Evolutionary conservation across 1,140 invertebrate genomes (phyloP).

Genomic region (Hylyphantes graminicola): DNA sequence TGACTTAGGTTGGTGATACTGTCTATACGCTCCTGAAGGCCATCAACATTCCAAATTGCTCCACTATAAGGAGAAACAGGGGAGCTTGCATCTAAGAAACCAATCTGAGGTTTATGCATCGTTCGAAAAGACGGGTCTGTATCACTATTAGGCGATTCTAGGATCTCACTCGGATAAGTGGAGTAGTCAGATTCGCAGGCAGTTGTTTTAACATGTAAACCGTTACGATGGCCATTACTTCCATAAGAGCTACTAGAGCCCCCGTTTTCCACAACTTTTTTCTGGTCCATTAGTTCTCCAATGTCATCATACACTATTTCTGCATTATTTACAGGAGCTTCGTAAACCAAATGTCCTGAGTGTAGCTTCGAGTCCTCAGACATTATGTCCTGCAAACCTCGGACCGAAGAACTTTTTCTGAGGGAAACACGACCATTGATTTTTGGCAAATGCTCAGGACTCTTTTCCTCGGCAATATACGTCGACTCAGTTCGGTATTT

Average conservation of each 20-base stretch:
- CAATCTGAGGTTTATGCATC: constrained; percentile 51
- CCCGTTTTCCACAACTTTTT: constrained; percentile 29
- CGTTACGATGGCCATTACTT: constrained; percentile 20
- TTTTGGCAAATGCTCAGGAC: constrained; percentile 27
- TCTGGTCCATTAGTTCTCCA: constrained; percentile 72
- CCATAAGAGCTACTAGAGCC: constrained; percentile 15
- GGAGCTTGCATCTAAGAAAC: constrained; percentile 44
- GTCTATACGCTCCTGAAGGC: constrained; percentile 4
- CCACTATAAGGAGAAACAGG: constrained; percentile 39
- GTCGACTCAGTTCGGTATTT: constrained; percentile 50
- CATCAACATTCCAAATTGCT: constrained; percentile 32
- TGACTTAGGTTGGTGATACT: constrained; percentile 37
- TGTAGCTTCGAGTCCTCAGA: constrained; percentile 46
- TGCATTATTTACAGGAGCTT: constrained; percentile 73
- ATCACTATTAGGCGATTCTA: constrained; percentile 56
- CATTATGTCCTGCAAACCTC: constrained; percentile 33
- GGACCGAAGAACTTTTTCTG: constrained; percentile 51
- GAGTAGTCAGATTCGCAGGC: constrained; percentile 32
- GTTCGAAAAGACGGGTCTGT: constrained; percentile 50
- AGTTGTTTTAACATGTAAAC: constrained; percentile 44
- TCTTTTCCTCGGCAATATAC: constrained; percentile 45
- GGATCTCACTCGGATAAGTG: constrained; percentile 35
- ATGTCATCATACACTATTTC: constrained; percentile 84
- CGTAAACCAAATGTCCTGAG: constrained; percentile 61
- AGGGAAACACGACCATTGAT: constrained; percentile 51